Evolutionary conservation across 2,888 invertebrate genomes (phyloP), one percentile per base, ranked within the genome.

Genomic region (Clivina fossor): DNA sequence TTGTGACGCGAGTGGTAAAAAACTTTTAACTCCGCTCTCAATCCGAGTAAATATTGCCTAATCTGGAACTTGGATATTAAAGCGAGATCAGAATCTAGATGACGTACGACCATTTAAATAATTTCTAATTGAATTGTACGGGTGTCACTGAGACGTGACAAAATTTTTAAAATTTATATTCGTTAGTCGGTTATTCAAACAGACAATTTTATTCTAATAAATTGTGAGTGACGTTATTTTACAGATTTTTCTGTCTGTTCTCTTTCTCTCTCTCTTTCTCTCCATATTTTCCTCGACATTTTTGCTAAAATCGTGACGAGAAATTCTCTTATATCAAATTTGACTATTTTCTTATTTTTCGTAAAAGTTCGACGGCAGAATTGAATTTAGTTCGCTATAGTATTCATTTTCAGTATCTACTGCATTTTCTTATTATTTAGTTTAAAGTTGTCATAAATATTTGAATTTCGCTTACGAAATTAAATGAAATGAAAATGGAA

Each of bases 121-220:
- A n/a, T 32, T 53, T 53, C 11, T 44, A 44, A 44, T 53, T 53
- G 7, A 43, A 53, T 50, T 50, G 20, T 19, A 13, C 18, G 18
- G 16, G 24, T 40, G 50, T 44, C 35, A 35, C 13, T 37, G 41
- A 43, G 37, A 53, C 53, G 53, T 53, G 53, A 53, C 53, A 44
- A 44, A 37, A 53, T 44, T 53, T 35, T 53, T 28, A 53, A 53
- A 53, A 35, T 53, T 32, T 50, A 28, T 18, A 44, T 53, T 53
- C 53, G 20, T 53, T 53, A 53, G 53, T 24, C 11, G 18, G 8
- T 35, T 20, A 53, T 53, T 53, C 53, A 53, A 18, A 11, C 11
- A 8, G n/a, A n/a, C 33, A 24, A 24, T 37, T 20, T 22, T 15
- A 32, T 33, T 53, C 28, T 33, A 53, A 44, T 53, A 33, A 44